phyloP scores from a whole-genome alignment of 2,797 vertebrate genomes.

The Spinibarbus caldwelli region DNA sequence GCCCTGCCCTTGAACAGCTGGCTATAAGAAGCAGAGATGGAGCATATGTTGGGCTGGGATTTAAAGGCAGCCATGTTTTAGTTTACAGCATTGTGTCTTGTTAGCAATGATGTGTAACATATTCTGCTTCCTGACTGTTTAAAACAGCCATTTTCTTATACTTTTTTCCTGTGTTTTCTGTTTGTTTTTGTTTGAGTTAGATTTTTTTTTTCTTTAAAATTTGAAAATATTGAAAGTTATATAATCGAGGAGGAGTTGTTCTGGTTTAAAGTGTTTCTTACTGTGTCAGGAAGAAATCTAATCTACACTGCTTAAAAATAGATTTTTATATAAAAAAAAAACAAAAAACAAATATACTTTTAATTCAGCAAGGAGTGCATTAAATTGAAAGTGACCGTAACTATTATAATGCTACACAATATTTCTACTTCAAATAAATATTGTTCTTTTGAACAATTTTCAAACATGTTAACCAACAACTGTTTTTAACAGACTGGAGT shows the following conservation, averaged over 20 bases:
- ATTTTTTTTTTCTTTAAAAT: not conserved
- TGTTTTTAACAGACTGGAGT: not conserved
- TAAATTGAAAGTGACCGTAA: not conserved
- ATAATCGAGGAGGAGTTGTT: not conserved
- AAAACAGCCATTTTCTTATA: not conserved
- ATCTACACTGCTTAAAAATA: not conserved
- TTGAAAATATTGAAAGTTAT: not conserved
- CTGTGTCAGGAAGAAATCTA: not conserved
- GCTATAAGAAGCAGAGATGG: slow-evolving; percentile 22
- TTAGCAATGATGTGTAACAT: not conserved
- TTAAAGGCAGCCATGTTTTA: slow-evolving; percentile 1
- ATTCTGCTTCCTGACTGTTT: not conserved
- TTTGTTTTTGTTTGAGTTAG: not conserved
- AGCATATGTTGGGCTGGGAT: slow-evolving; percentile 2
- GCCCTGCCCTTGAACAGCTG: slow-evolving; percentile 44
- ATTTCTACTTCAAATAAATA: not conserved
- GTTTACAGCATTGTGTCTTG: not conserved
- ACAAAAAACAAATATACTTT: not conserved
- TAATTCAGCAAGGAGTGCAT: not conserved
- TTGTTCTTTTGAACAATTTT: not conserved
- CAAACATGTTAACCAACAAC: not conserved
- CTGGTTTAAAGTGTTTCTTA: not conserved
- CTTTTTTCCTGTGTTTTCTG: not conserved
- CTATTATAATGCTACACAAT: not conserved
- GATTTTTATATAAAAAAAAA: not conserved